A percentile compares a stretch with the other conserved stretches of the same genome.
Conservation (phyloP, 2,113 vertebrate species). For the Pavo muticus region DNA sequence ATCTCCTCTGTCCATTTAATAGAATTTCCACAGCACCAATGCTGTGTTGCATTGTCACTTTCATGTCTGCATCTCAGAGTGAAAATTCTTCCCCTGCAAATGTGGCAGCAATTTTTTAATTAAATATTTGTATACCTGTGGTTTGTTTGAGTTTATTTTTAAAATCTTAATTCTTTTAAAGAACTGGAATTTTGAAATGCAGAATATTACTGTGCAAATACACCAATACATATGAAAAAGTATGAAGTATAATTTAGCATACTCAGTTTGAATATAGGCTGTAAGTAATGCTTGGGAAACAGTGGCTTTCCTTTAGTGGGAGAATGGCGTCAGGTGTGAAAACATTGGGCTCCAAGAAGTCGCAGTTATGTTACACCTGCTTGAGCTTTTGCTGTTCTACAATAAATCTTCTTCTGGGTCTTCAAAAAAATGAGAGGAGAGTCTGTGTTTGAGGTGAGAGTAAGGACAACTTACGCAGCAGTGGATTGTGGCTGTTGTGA, state of each 20-base stretch:
- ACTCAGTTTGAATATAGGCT: background rate
- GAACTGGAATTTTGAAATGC: background rate
- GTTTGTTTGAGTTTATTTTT: background rate
- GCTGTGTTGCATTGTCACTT: background rate
- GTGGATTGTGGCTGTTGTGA: background rate
- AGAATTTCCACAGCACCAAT: background rate
- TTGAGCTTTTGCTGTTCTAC: background rate
- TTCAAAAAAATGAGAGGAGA: background rate
- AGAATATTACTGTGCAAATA: background rate
- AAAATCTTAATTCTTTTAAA: background rate
- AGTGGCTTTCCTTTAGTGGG: background rate
- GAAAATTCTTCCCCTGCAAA: background rate
- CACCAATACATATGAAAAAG: background rate
- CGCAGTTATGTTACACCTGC: background rate
- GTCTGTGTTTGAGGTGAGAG: background rate
- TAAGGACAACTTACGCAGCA: background rate
- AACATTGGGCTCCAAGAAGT: background rate
- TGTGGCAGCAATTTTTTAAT: background rate
- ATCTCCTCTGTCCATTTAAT: background rate
- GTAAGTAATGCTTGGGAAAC: background rate
- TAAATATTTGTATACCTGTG: background rate
- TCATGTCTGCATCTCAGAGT: background rate
- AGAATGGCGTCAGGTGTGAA: background rate
- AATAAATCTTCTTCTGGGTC: background rate
- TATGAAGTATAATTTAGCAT: background rate